Evolutionary conservation across 2,113 vertebrate genomes (phyloP).

Genomic region (Odocoileus hemionus): DNA sequence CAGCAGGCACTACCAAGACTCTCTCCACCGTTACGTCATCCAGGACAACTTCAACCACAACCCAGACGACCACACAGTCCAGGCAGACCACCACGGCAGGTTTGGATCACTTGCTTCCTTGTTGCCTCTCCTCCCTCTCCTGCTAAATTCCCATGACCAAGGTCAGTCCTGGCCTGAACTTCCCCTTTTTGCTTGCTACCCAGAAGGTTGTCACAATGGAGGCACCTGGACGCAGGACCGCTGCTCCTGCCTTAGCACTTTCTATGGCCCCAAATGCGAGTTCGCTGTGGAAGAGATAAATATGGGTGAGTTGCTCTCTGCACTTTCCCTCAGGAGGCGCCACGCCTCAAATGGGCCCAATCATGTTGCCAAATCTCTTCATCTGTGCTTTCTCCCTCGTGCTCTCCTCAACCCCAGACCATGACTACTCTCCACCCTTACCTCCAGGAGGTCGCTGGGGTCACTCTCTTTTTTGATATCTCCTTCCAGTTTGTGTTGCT

Average conservation of each 20-base stretch:
- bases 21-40: not conserved
- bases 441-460: not conserved
- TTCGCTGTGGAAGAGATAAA: not conserved
- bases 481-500: not conserved
- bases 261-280: not conserved
- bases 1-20: not conserved
- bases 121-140: not conserved
- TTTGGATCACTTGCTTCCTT: not conserved
- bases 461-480: not conserved
- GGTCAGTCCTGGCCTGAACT: not conserved
- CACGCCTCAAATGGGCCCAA: not conserved
- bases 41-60: not conserved
- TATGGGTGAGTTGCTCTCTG: constrained; percentile 12
- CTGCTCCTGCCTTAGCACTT: constrained; percentile 37
- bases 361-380: not conserved
- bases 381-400: not conserved
- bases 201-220: constrained; percentile 11
- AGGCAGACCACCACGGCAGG: constrained; percentile 1
- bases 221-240: not conserved
- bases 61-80: not conserved
- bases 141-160: not conserved
- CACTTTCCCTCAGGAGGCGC: not conserved
- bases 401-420: not conserved
- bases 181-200: not conserved
- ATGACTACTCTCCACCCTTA: not conserved